Base-by-base conservation (phyloP, 2,888 invertebrate species). In the Drosophila yooni region DNA sequence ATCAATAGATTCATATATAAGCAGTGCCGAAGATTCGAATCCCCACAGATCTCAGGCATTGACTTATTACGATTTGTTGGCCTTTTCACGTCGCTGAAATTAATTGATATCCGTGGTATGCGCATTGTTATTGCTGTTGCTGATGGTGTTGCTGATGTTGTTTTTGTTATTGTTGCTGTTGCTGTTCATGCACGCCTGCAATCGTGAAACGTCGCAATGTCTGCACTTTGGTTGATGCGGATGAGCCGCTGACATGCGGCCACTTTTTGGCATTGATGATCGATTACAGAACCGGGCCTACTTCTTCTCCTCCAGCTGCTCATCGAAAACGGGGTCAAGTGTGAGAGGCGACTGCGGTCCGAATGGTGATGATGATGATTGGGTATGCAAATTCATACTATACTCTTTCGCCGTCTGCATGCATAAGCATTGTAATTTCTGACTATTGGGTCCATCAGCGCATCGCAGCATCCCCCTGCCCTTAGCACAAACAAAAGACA, bases 21-120 rank as follows among this genome's bases (percentile, higher is more conserved):
- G 72, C 71, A 72, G 70, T 61, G 63, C 66, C 40, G 40, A 60
- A 73, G 67, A 59, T 57, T 78, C 58, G 50, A 74, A n/a, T 43
- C 40, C 53, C 29, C 51, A 25, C 54, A 31, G 40, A 36, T 54
- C 33, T 58, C 48, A 76, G 86, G 85, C 85, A 88, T 85, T 85
- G 87, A 87, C 88, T 87, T 89, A 87, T 89, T 89, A 87, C 88
- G 89, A 87, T 87, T 86, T 85, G 84, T 88, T 86, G 87, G 80
- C 89, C 86, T 86, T 89, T 86, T 87, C 89, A 88, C 76, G 87
- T 82, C 76, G 87, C 77, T 83, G 83, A 89, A 87, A 87, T 87
- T 87, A 87, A 87, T 87, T 87, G 87, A 89, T 89, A 87, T 87
- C 88, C 78, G 76, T 89, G 86, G 86, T 89, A 86, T 89, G 89